Evolutionary conservation across 2,113 vertebrate species (phyloP).

Genomic region (Gobius niger): DNA sequence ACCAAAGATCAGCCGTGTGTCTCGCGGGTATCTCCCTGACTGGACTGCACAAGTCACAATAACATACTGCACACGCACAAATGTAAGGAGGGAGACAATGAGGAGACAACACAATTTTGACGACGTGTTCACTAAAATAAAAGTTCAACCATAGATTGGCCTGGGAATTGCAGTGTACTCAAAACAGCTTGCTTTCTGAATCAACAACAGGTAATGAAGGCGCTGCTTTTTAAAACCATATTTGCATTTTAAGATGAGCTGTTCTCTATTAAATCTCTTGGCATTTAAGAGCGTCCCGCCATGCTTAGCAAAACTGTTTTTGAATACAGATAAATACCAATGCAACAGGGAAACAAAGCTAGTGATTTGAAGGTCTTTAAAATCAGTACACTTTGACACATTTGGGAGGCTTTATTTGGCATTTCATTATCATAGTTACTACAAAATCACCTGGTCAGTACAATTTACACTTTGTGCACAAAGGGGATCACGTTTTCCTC

Average conservation of each 20-base stretch:
- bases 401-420: not conserved
- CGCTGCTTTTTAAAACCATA: conserved; percentile 10
- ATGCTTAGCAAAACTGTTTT: not conserved
- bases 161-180: conserved; percentile 25
- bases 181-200: conserved; percentile 27
- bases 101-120: not conserved
- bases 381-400: not conserved
- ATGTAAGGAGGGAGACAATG: not conserved
- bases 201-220: conserved; percentile 19
- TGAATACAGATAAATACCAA: not conserved
- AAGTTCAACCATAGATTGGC: conserved; percentile 8
- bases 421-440: not conserved
- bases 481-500: no score
- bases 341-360: not conserved
- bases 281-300: conserved; percentile 3
- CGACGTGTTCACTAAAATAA: not conserved
- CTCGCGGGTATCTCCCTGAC: conserved; percentile 15
- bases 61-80: conserved; percentile 2
- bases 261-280: conserved; percentile 5
- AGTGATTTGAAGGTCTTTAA: not conserved
- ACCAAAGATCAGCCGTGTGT: conserved; percentile 25
- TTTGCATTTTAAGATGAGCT: conserved; percentile 9
- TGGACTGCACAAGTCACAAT: conserved; percentile 28
- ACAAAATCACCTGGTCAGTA: no score
- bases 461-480: no score